Conservation (phyloP, 2,797 vertebrate species). For the Melopsittacus undulatus region DNA sequence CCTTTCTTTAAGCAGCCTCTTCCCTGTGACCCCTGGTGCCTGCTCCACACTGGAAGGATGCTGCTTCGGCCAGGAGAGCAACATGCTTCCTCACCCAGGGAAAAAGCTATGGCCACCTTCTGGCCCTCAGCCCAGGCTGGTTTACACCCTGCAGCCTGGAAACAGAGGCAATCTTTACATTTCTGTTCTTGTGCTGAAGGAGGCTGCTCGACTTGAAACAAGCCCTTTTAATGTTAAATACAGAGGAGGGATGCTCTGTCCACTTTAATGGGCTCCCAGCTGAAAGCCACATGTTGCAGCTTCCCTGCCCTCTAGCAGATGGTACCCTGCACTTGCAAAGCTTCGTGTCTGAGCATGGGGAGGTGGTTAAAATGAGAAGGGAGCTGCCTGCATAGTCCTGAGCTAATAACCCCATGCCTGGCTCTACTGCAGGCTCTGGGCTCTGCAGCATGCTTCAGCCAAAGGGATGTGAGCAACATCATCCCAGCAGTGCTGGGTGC, state of each 20-base stretch:
- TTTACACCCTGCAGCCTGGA: neutral
- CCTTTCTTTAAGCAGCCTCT: neutral
- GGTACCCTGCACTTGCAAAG: neutral
- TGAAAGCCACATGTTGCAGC: neutral
- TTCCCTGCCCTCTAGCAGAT: neutral
- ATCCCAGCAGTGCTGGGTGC: neutral
- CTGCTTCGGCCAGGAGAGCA: neutral
- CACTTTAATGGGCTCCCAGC: rapidly evolving
- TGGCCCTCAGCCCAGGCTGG: neutral
- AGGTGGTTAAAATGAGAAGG: neutral
- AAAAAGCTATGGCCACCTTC: neutral
- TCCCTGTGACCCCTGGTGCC: neutral
- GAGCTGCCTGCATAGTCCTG: neutral
- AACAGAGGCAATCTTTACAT: rapidly evolving
- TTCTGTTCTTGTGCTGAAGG: neutral
- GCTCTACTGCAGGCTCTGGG: neutral
- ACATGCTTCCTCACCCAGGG: neutral
- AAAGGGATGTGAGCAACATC: rapidly evolving
- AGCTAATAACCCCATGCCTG: neutral
- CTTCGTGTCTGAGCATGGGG: neutral
- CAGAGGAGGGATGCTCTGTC: neutral
- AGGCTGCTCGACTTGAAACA: neutral
- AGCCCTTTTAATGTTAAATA: neutral
- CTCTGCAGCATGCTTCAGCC: neutral
- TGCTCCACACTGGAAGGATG: neutral